Evolutionary conservation across 2,113 vertebrate genomes (phyloP).

Genomic region (Phyllostomus hastatus): DNA sequence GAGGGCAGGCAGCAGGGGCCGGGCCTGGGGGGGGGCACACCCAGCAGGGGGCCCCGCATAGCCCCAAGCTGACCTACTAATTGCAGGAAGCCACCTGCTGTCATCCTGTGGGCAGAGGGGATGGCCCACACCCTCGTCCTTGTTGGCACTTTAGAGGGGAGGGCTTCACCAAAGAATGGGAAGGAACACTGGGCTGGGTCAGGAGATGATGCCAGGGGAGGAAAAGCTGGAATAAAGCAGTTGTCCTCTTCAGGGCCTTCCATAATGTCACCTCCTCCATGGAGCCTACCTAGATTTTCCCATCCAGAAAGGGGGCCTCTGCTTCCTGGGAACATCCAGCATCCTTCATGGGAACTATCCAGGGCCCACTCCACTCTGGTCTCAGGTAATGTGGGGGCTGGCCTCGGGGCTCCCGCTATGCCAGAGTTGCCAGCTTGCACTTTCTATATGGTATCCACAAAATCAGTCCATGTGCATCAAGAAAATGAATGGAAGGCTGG

Average conservation of each 20-base stretch:
- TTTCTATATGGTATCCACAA: not conserved
- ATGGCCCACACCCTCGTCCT: not conserved
- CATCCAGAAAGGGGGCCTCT: not conserved
- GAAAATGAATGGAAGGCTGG: too few relatives aligned
- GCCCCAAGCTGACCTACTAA: not conserved
- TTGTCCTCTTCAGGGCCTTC: not conserved
- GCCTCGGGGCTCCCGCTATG: not conserved
- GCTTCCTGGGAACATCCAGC: not conserved
- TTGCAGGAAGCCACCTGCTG: not conserved
- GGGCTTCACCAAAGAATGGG: not conserved
- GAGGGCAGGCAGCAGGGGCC: slow-evolving; percentile 9
- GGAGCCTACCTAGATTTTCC: not conserved
- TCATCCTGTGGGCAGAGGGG: not conserved
- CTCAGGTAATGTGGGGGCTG: not conserved
- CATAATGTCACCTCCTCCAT: not conserved
- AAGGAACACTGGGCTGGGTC: not conserved
- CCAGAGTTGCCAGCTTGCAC: not conserved
- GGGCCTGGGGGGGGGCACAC: not conserved
- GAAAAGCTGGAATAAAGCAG: not conserved
- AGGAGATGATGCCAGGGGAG: too few relatives aligned
- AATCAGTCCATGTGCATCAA: not conserved
- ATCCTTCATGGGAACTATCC: not conserved
- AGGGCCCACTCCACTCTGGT: not conserved
- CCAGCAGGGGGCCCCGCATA: not conserved
- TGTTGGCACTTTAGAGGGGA: not conserved